These are phyloP conservation scores for Calephelis perditalis DNA, from an alignment of 2,888 invertebrate genomes.

Conservation along the genomic window DNA sequence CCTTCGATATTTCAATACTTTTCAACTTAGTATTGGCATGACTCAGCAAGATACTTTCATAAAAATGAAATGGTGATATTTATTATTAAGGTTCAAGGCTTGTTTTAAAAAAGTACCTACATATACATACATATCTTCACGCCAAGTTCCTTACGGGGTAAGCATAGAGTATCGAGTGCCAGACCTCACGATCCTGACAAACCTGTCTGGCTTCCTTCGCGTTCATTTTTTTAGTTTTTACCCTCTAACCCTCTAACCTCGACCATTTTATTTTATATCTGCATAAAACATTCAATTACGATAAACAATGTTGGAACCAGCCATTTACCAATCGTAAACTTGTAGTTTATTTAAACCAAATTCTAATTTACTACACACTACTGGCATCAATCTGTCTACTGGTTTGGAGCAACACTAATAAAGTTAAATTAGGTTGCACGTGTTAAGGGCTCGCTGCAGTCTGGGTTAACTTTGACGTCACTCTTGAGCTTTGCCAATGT, in stretches of 20 bases:
- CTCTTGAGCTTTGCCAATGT: constrained; percentile 36
- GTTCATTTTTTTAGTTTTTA: too few relatives aligned
- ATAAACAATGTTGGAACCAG: background rate
- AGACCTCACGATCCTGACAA: too few relatives aligned
- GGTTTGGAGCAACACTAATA: constrained; percentile 23
- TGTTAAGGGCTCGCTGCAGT: constrained; percentile 51
- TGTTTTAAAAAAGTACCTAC: too few relatives aligned
- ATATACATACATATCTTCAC: too few relatives aligned
- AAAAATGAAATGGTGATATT: too few relatives aligned
- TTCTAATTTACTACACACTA: background rate
- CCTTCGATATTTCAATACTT: background rate
- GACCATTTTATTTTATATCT: too few relatives aligned
- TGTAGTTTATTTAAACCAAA: constrained; percentile 9
- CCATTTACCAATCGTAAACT: constrained; percentile 10
- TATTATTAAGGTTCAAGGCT: too few relatives aligned
- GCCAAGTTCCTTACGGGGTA: too few relatives aligned
- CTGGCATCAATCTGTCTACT: constrained; percentile 38
- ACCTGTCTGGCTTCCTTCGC: too few relatives aligned
- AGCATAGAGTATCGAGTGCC: too few relatives aligned
- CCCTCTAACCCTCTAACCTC: too few relatives aligned
- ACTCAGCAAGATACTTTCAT: background rate
- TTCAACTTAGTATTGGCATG: background rate
- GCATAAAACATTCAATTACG: constrained; percentile 1
- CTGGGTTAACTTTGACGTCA: constrained; percentile 63
- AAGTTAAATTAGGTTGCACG: constrained; percentile 37